Base-by-base conservation (phyloP, 2,888 invertebrate species). In the Salpingus planirostris region DNA sequence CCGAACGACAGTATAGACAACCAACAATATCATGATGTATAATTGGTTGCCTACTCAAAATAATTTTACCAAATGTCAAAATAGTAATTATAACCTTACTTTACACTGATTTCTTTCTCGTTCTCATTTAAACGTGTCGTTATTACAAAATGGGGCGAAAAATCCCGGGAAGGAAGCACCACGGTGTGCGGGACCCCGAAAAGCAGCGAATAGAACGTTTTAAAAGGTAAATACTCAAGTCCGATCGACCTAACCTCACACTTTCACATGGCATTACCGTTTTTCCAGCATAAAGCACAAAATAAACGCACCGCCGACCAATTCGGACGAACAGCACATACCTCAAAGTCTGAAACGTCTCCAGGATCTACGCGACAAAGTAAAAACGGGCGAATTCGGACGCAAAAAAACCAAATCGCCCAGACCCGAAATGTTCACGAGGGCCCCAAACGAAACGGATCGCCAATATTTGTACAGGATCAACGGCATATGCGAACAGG, bases 101-200 rank as follows among this genome's bases (percentile, higher is more conserved):
- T n/a, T n/a, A n/a, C n/a, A n/a, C n/a, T n/a, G n/a, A n/a, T n/a
- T n/a, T n/a, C n/a, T n/a, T n/a, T n/a, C n/a, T n/a, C n/a, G n/a
- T n/a, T n/a, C n/a, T n/a, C n/a, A n/a, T n/a, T n/a, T n/a, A n/a
- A n/a, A n/a, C n/a, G n/a, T n/a, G n/a, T n/a, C n/a, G n/a, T n/a
- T n/a, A n/a, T n/a, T n/a, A n/a, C n/a, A n/a, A n/a, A n/a, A 81
- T 80, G 79, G 77, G 78, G 26, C 67, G 86, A 27, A 87, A 86
- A 73, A 87, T 87, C 55, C 86, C 86, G 13, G 80, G 80, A 13
- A 78, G 81, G 47, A 87, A 85, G 60, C 87, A 87, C 53, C 73
- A 74, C 40, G 84, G 83, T 12, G 71, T 85, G 2, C 80, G 81
- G 54, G 86, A 88, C 65, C 85, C 85, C 2, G 59, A 78, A 13